Evolutionary conservation across 2,888 invertebrate species (phyloP).

Genomic region (Xestia ashworthii): DNA sequence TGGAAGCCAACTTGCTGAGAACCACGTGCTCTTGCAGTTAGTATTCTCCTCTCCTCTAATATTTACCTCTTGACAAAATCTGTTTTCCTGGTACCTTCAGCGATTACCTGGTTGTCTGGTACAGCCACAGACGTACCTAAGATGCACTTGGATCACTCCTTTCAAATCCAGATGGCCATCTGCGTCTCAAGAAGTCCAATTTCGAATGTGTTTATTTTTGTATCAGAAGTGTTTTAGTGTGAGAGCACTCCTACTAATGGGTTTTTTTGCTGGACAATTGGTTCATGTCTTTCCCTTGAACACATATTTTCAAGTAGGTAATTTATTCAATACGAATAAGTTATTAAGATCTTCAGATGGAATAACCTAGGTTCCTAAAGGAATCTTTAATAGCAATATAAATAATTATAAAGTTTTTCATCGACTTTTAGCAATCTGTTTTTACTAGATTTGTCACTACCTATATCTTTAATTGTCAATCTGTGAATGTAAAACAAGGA

Average conservation of each 20-base stretch:
- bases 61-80: not conserved
- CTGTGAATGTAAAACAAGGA: not conserved
- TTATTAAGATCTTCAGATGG: not conserved
- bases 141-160: not conserved
- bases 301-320: not conserved
- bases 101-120: too few relatives aligned
- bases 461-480: not conserved
- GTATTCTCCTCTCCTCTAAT: constrained; percentile 78
- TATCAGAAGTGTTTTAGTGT: not conserved
- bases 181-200: not conserved
- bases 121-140: not conserved
- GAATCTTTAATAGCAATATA: not conserved
- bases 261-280: constrained; percentile 3
- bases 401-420: not conserved
- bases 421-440: not conserved
- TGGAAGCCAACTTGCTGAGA: constrained; percentile 87
- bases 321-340: not conserved
- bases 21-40: constrained; percentile 92
- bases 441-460: not conserved
- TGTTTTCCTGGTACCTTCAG: not conserved
- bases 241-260: not conserved
- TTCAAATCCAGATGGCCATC: not conserved
- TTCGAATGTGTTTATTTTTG: not conserved
- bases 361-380: not conserved
- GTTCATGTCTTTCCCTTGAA: not conserved